Evolutionary conservation across 2,888 invertebrate species (phyloP), one percentile per base, ranked within the genome.

Genomic region (Leptopterna dolabrata): DNA sequence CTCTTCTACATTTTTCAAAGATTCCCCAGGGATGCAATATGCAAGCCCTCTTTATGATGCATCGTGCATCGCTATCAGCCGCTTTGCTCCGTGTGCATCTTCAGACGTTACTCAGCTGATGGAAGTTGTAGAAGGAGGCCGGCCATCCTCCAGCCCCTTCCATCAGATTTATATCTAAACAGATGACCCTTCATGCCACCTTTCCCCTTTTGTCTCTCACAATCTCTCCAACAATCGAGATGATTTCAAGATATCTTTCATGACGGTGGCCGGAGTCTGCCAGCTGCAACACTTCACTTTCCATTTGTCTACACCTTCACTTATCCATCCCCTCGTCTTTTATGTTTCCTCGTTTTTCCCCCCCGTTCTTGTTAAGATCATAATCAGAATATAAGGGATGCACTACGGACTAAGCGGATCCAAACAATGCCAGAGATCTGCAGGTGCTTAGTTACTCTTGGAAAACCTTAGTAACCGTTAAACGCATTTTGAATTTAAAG

Each of bases 161-260:
- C 45, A 78, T 41, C 14, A 45, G 78, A 78, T 78, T 78, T 19
- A 19, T 45, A 45, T 45, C 45, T 45, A 78, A 78, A 45, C 78
- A 47, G 78, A 78, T 78, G 78, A 45, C 45, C 78, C 78, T 78
- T 78, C 45, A 78, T 16, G 45, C 45, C 78, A 78, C 78, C 47
- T 78, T 76, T 43, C 78, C 45, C 11, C 19, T 0, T 11, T 4
- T 45, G n/a, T n/a, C 45, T 78, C 78, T 24, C 47, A 45, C 78
- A 24, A 78, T 78, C 78, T 36, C 41, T 45, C 24, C 43, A 78
- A 78, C 78, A 24, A 24, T 14, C 16, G 78, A 47, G 45, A 78
- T 78, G 14, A 78, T 78, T 78, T 45, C 16, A 45, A 78, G 43
- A 45, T 78, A 30, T 45, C 45, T 78, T 78, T 78, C 78, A 45